Evolutionary conservation across 1,140 invertebrate genomes (phyloP), one percentile per base, ranked within the genome.

Genomic region (Eumaeus atala): DNA sequence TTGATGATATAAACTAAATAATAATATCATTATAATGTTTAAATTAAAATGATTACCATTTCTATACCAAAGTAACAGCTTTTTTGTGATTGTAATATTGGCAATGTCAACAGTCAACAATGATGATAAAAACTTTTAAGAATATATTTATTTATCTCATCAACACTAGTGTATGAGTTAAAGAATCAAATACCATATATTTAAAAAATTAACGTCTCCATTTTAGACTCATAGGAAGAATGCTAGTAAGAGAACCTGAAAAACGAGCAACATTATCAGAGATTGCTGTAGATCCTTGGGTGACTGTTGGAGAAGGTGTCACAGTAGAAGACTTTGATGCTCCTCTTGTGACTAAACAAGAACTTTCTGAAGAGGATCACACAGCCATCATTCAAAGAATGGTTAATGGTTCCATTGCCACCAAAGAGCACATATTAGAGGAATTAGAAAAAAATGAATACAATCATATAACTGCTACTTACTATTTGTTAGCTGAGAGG

Each of bases 401-500:
- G 95, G 95, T 98, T 14, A 96, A 96, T 81, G 97, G 96, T 62
- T 93, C 93, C 69, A 98, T 99, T 55, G 97, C 96, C 53, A 93
- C 93, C 42, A 96, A 97, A 87, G 97, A 98, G 77, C 93, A 98
- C 85, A 97, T 98, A 66, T 80, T 95, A 64, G 94, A 97, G 65
- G 94, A 96, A 53, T 87, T 99, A 60, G 96, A 98, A 74, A 95
- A 94, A 77, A 97, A 98, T 89, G 95, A 97, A 73, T 99, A 99
- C 87, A 98, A 98, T 88, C 96, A 99, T 84, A 95, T 99, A 64
- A 98, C 98, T 33, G 98, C 98, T 21, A 99, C 98, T 28, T 99
- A 99, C 89, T 99, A 97, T 89, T 89, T 99, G 65, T 88, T 99
- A 59, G 97, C 97, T 17, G 98, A 99, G 88, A 89, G 97, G 57